These are phyloP conservation scores for Aphelenchoides bicaudatus DNA, from an alignment of 2,888 invertebrate genomes.

Conservation along the genomic window DNA sequence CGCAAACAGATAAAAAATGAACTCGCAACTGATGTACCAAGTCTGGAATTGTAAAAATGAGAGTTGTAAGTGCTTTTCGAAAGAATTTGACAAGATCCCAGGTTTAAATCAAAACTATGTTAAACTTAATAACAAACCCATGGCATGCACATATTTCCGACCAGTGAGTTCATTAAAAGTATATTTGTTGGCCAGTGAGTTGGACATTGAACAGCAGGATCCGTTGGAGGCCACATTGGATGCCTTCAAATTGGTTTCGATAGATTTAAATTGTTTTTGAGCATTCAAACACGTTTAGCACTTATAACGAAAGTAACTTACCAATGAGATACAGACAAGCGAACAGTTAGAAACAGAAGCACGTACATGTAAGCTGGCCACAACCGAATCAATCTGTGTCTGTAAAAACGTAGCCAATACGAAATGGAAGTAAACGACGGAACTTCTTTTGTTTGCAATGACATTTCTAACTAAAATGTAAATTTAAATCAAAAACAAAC, in stretches of 20 bases:
- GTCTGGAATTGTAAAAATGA: no score
- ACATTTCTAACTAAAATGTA: no score
- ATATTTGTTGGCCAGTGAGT: conserved; percentile 43
- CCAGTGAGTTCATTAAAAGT: conserved; percentile 33
- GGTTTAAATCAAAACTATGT: no score
- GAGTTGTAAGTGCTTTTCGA: no score
- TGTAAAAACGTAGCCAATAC: conserved; percentile 55
- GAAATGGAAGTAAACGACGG: conserved; percentile 52
- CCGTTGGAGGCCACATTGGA: conserved; percentile 57
- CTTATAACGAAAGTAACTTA: no score
- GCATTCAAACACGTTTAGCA: no score
- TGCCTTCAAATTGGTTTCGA: no score
- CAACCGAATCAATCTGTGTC: conserved; percentile 50
- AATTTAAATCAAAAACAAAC: no score
- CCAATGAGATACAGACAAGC: conserved; percentile 50
- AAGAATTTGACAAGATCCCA: no score
- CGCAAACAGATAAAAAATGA: conserved; percentile 55
- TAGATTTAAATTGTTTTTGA: no score
- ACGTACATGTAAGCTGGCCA: conserved; percentile 57
- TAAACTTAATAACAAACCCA: no score
- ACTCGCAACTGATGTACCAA: conserved; percentile 55
- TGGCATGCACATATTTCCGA: conserved; percentile 53
- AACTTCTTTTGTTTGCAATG: no score
- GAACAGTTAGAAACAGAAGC: conserved; percentile 44
- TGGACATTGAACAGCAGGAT: conserved; percentile 52